Base-by-base conservation (phyloP, 1,140 invertebrate genomes). In the Eupristina koningsbergeri region DNA sequence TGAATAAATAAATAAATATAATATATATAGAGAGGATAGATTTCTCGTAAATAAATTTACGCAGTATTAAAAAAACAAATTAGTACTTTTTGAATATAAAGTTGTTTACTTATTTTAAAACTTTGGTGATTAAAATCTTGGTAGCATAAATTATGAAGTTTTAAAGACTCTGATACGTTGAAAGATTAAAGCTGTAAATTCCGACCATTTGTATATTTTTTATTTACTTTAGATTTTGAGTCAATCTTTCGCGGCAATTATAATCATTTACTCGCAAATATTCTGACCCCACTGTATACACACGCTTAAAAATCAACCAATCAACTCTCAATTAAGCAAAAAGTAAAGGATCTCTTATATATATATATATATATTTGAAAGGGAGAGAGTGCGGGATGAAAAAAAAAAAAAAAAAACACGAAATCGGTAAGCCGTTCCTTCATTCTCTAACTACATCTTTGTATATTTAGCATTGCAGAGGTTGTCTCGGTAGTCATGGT, bases 381-480 rank as follows among this genome's bases (percentile, higher is more conserved):
- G 41, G 22, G 17, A 74, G 71, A 74, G n/a, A 74, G 22, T 22
- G 71, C 9, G 9, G 15, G 31, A 47, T 45, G n/a, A 17, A 34
- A 1, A 41, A 17, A 26, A 8, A 41, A 17, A 9, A 80, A 34
- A 47, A 47, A 79, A 41, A 69, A 8, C 17, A 36, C 8, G 41
- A 50, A 47, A 47, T 17, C 31, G 67, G 19, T 45, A 71, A 74
- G 80, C 69, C 71, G 61, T 61, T 13, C 50, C 69, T 45, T 31
- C 36, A 31, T 63, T 31, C 69, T 53, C 36, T 31, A 50, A 81
- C 67, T 73, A 61, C 39, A 81, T 81, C 80, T 73, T n/a, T 6
- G 58, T 22, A 73, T 50, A 82, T 82, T 82, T 82, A 82, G 80
- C 80, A 76, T 82, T 82, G 71, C 53, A 77, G 45, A 82, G 58